Evolutionary conservation across 2,797 vertebrate genomes (phyloP).

Genomic region (Alectoris magna): DNA sequence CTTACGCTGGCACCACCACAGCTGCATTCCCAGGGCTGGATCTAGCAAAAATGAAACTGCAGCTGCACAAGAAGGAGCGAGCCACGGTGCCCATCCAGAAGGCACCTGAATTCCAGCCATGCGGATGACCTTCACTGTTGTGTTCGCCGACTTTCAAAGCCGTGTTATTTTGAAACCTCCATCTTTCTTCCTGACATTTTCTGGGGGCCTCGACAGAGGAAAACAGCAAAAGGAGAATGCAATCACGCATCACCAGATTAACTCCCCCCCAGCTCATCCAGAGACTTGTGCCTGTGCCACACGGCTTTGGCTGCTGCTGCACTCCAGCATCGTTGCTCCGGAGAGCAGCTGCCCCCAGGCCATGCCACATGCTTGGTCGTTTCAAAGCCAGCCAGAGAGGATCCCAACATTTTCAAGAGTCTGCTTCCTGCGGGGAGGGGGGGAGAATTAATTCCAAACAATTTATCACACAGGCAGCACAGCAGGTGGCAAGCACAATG

Average conservation of each 20-base stretch:
- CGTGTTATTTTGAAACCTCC: background rate
- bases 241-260: background rate
- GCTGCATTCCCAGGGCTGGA: background rate
- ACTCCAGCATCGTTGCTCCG: background rate
- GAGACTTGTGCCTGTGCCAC: background rate
- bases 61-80: background rate
- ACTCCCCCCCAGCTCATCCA: background rate
- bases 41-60: background rate
- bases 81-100: background rate
- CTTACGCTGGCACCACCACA: background rate
- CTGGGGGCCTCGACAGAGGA: background rate
- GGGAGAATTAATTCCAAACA: background rate
- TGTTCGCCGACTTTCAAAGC: background rate
- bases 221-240: background rate
- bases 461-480: constrained; percentile 43
- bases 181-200: background rate
- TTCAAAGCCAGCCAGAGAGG: background rate
- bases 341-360: background rate
- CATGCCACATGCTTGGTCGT: constrained; percentile 15
- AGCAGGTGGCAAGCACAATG: constrained; percentile 31
- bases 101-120: background rate
- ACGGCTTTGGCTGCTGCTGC: background rate
- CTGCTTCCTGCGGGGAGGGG: background rate
- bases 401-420: background rate
- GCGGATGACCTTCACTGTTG: background rate